Base-by-base conservation (phyloP, 1,140 invertebrate species). In the Lepidostoma basale region DNA sequence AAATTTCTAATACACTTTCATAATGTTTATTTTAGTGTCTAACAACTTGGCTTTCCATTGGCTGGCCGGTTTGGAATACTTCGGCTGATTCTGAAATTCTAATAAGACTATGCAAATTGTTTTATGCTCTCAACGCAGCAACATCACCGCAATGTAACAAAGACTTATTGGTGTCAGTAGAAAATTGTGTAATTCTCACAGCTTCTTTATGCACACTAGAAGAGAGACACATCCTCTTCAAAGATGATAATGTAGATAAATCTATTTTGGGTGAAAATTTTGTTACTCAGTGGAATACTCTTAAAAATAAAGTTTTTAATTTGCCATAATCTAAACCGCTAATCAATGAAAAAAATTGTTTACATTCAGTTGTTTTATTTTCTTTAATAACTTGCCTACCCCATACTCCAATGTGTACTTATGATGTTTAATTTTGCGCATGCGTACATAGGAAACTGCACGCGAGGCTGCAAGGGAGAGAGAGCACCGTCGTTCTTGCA, bases 21-120 rank as follows among this genome's bases (percentile, higher is more conserved):
- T n/a, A n/a, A n/a, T 30, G 12, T 47, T 67, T 66, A 33, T 72
- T 73, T 40, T 33, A 73, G 70, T 62, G 62, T 69, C 28, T 73
- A 12, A 63, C 45, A 28, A 25, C n/a, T 33, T 73, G 70, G 70
- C 20, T 73, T 20, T 25, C 39, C 39, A 30, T 67, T 47, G 63
- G 70, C 16, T 73, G 70, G 70, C 28, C 62, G 4, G 63, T 73
- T 4, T 73, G 67, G 67, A 63, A 30, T 16, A 45, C 42, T 22
- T 26, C 25, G 0, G 40, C 25, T 3, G 70, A 73, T 42, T 52
- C 16, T 9, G 18, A 69, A 18, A 23, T 69, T 12, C 54, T 73
- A 16, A 25, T 49, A 12, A 22, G 47, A 18, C 26, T 73, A 10
- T 69, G 44, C 23, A 73, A 73, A 49, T 39, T 73, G 12, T 2